Evolutionary conservation across 2,888 invertebrate genomes (phyloP).

Genomic region (Isoperla grammatica): DNA sequence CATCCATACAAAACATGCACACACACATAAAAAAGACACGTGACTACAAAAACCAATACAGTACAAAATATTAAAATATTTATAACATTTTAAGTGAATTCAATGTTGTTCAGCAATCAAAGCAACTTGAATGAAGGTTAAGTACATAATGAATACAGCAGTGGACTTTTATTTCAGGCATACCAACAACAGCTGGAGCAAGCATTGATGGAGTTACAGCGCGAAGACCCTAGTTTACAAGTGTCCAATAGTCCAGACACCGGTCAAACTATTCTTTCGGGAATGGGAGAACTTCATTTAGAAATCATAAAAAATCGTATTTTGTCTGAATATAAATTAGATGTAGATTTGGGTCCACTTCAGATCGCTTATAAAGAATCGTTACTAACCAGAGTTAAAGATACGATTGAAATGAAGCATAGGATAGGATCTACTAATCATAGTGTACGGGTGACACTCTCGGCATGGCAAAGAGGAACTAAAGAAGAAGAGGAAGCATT

Average conservation of each 20-base stretch:
- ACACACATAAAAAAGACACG: too few relatives aligned
- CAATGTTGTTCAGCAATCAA: too few relatives aligned
- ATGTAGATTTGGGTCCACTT: conserved; percentile 83
- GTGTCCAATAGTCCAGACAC: conserved; percentile 71
- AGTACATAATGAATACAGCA: too few relatives aligned
- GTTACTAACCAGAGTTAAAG: conserved; percentile 46
- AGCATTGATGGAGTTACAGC: conserved; percentile 71
- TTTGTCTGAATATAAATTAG: conserved; percentile 80
- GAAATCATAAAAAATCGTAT: conserved; percentile 90
- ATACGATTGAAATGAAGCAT: conserved; percentile 53
- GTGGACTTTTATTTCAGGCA: too few relatives aligned
- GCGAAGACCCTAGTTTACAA: conserved; percentile 88
- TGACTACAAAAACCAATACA: too few relatives aligned
- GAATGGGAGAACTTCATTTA: conserved; percentile 97
- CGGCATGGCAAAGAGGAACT: conserved; percentile 49
- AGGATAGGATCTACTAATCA: conserved; percentile 59
- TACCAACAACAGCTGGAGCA: conserved; percentile 69
- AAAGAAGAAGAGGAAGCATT: conserved; percentile 37
- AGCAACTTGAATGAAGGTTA: too few relatives aligned
- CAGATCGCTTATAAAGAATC: conserved; percentile 90
- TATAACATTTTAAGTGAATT: too few relatives aligned
- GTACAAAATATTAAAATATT: too few relatives aligned
- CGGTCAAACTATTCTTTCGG: conserved; percentile 78
- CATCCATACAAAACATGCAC: too few relatives aligned
- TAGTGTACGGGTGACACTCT: conserved; percentile 55